Evolutionary conservation across 1,140 invertebrate species (phyloP), one percentile per base, ranked within the genome.

Genomic region (Drosophila eugracilis): DNA sequence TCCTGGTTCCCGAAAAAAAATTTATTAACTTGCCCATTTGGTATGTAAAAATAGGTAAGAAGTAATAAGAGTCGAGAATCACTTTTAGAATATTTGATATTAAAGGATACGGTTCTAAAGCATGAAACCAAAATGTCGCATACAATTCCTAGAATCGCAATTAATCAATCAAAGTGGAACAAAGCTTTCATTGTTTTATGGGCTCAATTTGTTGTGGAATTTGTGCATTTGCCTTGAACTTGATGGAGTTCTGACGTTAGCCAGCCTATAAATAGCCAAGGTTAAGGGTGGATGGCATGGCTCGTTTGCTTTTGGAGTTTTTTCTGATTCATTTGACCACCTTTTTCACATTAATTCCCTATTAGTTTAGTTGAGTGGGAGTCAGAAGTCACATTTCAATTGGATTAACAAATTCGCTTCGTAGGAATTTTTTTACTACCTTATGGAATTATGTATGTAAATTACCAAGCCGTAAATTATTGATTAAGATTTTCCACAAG

Each of bases 141-240:
- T 2, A 14, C n/a, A 21, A 4, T 22, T 14, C 41, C n/a, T 32
- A 50, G 10, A 37, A 63, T 69, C 62, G 30, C 42, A 63, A 22
- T 74, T 53, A 74, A 74, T 74, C 70, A 63, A 47, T 62, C 70
- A 74, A 45, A 54, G 39, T 74, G 48, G 21, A 37, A 6, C 34
- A 15, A 24, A 42, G 49, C n/a, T 49, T 15, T 15, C 15, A 22
- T 48, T 65, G 24, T 53, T 50, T 63, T 60, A 52, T 52, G 69
- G 57, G 77, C 62, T 72, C 32, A 4, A 10, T 15, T 37, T 79
- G 55, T 72, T 78, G 22, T 75, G 75, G 80, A 34, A 47, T 54
- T 80, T 57, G 22, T 62, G 34, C 42, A 66, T 36, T 86, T 75
- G 70, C 83, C 83, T 86, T 86, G 83, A 86, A 86, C 83, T 83